phyloP scores from a whole-genome alignment of 1,140 invertebrate species.

The Procambarus clarkii region DNA sequence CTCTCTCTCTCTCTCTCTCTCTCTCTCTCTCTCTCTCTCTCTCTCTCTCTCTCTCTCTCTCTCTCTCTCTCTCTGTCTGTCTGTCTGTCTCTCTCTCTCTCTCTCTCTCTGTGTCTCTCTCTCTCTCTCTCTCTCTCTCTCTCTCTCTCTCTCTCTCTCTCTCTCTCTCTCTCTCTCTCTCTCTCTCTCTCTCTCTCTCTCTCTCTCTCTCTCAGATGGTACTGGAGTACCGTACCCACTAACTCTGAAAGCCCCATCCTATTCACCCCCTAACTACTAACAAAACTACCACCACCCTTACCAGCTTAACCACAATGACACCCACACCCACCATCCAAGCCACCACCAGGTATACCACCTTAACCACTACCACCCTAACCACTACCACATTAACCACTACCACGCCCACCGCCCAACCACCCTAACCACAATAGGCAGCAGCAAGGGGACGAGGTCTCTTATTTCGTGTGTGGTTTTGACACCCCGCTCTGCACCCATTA shows the following conservation, averaged over 20 bases:
- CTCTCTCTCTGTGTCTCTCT: too few relatives aligned
- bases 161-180: neutral
- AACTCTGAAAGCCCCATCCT: too few relatives aligned
- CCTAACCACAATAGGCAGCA: neutral
- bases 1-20: too few relatives aligned
- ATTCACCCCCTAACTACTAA: neutral
- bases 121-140: too few relatives aligned
- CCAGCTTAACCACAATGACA: neutral
- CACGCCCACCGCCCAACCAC: conserved; percentile 8
- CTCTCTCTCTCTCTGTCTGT: conserved; percentile 17
- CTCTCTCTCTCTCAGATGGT: neutral
- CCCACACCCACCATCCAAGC: neutral
- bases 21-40: too few relatives aligned
- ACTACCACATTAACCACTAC: neutral
- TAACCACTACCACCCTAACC: neutral
- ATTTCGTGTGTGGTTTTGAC: conserved; percentile 52
- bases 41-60: too few relatives aligned
- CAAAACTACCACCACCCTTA: neutral
- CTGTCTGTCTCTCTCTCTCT: too few relatives aligned
- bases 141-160: too few relatives aligned
- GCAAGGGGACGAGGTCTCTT: conserved; percentile 30
- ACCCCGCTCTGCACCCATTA: conserved; percentile 56
- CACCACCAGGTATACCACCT: neutral
- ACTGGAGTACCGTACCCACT: neutral
- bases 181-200: neutral